Evolutionary conservation across 2,888 invertebrate genomes (phyloP), one percentile per base, ranked within the genome.

Genomic region (Catocala sponsa): DNA sequence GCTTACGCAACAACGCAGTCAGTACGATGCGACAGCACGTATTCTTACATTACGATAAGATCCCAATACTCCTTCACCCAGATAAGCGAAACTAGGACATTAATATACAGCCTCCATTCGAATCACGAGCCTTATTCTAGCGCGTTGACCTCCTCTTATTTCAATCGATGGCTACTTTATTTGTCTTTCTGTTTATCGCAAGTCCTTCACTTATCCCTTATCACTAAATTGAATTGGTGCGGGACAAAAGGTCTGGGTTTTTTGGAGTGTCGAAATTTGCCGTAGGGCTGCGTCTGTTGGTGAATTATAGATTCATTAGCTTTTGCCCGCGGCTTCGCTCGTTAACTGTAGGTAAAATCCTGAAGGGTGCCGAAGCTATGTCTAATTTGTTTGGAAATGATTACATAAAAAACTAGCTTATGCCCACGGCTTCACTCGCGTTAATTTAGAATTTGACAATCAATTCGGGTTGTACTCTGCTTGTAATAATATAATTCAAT

Each of bases 141-240:
- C 53, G 41, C 33, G 44, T 65, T 59, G 68, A 59, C 72, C 65
- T 66, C 63, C 62, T 65, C 70, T 72, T 76, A 73, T 82, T 82
- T 81, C 83, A 79, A 80, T 83, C 79, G 79, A 85, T 76, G 78
- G 80, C 80, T 70, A 78, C 80, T 88, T 87, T 89, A 87, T 87
- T 90, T 87, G 89, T 88, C 86, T 85, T 83, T 79, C 80, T 85
- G 83, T 88, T 88, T 87, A 89, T 86, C 80, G 78, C 77, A 78
- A 79, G 76, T 72, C 71, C 72, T 78, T 78, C 77, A 74, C 81
- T 82, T 84, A 80, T 83, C 83, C 86, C 87, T 90, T 91, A 90
- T 91, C 90, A 87, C 87, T 86, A 89, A 91, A 91, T 91, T 91
- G 91, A 91, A 91, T 91, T 91, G 90, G 82, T 81, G 70, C 65